Conservation (phyloP, 2,888 invertebrate genomes). For the Penaeus monodon region DNA sequence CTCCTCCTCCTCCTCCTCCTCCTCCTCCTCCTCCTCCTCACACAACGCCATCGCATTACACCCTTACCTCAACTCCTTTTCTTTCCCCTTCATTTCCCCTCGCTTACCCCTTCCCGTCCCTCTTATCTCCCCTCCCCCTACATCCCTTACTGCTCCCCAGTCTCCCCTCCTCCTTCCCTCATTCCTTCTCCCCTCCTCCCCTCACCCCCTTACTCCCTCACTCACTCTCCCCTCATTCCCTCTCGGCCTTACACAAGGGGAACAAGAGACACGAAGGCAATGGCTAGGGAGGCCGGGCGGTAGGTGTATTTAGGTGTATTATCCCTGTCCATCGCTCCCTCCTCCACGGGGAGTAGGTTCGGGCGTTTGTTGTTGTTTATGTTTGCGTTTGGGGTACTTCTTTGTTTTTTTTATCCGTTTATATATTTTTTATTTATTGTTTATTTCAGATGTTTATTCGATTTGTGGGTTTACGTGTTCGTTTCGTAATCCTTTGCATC, state of each 20-base stretch:
- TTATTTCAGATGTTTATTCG: no score
- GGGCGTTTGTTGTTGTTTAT: no score
- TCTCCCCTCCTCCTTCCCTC: no score
- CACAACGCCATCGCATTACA: neutral
- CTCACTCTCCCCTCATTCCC: neutral
- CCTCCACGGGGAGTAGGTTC: neutral
- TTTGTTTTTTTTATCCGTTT: no score
- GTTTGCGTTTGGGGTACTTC: no score
- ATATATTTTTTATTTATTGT: no score
- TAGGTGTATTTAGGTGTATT: neutral
- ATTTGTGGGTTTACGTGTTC: no score
- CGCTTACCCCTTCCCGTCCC: neutral
- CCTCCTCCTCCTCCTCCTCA: neutral
- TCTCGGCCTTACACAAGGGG: no score
- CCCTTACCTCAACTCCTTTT: neutral
- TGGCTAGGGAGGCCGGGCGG: no score
- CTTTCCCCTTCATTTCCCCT: neutral
- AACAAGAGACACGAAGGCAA: no score
- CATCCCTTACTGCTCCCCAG: neutral
- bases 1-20: constrained; percentile 1
- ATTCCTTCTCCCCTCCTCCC: neutral
- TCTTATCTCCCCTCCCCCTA: neutral
- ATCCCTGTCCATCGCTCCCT: neutral
- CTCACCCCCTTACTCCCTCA: neutral
- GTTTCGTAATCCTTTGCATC: no score